phyloP scores from a whole-genome alignment of 2,888 invertebrate genomes.

The Drosophila mettleri region DNA sequence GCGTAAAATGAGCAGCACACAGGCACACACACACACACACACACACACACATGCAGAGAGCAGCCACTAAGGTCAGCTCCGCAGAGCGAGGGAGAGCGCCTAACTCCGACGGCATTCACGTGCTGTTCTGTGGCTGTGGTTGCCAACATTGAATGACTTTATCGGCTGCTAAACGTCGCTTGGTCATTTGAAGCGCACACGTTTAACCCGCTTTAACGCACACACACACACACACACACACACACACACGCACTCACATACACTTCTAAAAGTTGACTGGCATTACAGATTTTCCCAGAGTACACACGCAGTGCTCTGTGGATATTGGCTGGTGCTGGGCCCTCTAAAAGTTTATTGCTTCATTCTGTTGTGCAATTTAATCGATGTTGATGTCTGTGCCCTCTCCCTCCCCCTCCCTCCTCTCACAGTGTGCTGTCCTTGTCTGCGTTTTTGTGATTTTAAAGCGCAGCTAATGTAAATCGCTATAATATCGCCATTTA shows the following conservation, averaged over 20 bases:
- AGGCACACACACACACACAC: slow-evolving; percentile 28
- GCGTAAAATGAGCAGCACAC: slow-evolving; percentile 69
- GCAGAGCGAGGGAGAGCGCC: neutral
- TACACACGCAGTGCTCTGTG: slow-evolving; percentile 6
- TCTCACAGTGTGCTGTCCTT: neutral
- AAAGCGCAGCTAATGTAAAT: slow-evolving; percentile 77
- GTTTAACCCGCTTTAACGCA: slow-evolving; percentile 77
- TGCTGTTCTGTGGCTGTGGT: slow-evolving; percentile 60
- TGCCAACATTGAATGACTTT: slow-evolving; percentile 75
- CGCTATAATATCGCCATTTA: slow-evolving; percentile 72
- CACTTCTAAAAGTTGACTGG: slow-evolving; percentile 44
- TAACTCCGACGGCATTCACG: slow-evolving; percentile 63
- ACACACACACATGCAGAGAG: slow-evolving; percentile 14
- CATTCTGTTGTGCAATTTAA: slow-evolving; percentile 77
- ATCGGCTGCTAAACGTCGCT: slow-evolving; percentile 80
- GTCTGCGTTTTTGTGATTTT: slow-evolving; percentile 52
- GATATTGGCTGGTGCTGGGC: slow-evolving; percentile 49
- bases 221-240: slow-evolving; percentile 42
- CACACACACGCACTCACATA: neutral
- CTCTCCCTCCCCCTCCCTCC: neutral
- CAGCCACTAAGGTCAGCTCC: slow-evolving; percentile 11
- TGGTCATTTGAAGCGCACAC: slow-evolving; percentile 78
- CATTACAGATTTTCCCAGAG: slow-evolving; percentile 54
- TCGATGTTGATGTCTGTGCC: slow-evolving; percentile 63
- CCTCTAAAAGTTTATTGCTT: slow-evolving; percentile 80